phyloP scores from a whole-genome alignment of 2,888 invertebrate species.

The Chouioia cunea region DNA sequence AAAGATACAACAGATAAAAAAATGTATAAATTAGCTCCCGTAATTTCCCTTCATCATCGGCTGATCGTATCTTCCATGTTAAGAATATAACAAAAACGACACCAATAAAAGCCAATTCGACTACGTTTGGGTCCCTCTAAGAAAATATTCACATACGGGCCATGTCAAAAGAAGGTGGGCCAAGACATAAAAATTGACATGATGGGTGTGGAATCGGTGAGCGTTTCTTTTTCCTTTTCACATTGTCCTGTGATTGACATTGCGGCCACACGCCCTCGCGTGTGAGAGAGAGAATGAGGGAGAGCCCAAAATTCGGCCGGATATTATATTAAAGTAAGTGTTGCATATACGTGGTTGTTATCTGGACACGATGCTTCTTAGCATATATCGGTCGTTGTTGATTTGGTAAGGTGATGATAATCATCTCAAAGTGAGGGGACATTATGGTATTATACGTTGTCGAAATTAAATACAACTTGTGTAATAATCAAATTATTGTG shows the following conservation, averaged over 20 bases:
- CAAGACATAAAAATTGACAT: slow-evolving; percentile 13
- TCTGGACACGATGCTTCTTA: neutral
- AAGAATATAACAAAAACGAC: neutral
- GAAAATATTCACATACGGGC: slow-evolving; percentile 10
- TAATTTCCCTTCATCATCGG: too few relatives aligned
- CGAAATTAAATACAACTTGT: slow-evolving; percentile 4
- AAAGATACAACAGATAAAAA: too few relatives aligned
- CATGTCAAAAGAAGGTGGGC: neutral
- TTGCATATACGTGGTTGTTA: slow-evolving; percentile 16
- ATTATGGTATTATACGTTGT: neutral
- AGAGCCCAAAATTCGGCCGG: slow-evolving; percentile 25
- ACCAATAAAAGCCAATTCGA: neutral
- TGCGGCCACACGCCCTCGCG: neutral
- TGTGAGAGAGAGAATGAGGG: too few relatives aligned
- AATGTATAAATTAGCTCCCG: too few relatives aligned
- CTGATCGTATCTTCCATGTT: neutral
- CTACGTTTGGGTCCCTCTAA: neutral
- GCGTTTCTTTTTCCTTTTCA: neutral
- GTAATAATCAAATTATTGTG: slow-evolving; percentile 1
- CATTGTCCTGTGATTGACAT: slow-evolving; percentile 26
- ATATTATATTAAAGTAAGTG: slow-evolving; percentile 35
- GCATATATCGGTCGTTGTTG: neutral
- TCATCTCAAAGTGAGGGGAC: neutral
- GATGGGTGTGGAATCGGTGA: slow-evolving; percentile 11
- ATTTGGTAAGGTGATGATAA: slow-evolving; percentile 10